These are phyloP conservation scores for Chroicocephalus ridibundus DNA, from an alignment of 2,113 vertebrate genomes.

Conservation along the genomic window DNA sequence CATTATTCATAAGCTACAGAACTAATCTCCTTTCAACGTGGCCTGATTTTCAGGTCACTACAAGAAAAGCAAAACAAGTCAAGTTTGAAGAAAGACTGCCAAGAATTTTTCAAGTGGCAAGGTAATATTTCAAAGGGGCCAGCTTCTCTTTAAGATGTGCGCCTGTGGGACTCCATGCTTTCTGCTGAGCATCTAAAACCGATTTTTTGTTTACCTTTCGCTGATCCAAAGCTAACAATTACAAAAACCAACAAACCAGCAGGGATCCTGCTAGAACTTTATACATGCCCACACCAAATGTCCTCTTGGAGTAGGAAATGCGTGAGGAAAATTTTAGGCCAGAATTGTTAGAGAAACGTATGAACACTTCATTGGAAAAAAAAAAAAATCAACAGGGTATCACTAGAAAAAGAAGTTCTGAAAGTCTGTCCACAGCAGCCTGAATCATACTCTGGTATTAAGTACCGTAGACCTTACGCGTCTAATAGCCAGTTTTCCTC, in stretches of 20 bases:
- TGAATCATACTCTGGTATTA: not conserved
- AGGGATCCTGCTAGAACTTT: not conserved
- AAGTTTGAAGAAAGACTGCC: conserved; percentile 13
- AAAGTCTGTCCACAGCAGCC: not conserved
- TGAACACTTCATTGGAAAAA: not conserved
- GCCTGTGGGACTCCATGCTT: not conserved
- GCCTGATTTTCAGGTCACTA: conserved; percentile 16
- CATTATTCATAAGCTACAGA: not conserved
- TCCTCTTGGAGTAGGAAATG: not conserved
- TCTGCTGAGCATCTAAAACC: not conserved
- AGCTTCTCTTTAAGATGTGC: not conserved
- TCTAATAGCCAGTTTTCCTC: not conserved
- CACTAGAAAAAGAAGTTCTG: not conserved
- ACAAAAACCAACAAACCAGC: not conserved
- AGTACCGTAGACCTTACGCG: not conserved
- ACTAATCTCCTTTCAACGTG: not conserved
- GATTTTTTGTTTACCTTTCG: not conserved
- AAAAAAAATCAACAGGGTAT: not conserved
- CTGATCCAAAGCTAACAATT: conserved; percentile 2
- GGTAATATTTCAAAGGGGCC: not conserved
- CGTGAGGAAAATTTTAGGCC: not conserved
- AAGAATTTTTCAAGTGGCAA: conserved; percentile 9
- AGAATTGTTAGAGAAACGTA: not conserved
- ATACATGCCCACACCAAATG: not conserved
- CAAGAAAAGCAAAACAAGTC: not conserved